Evolutionary conservation across 2,797 vertebrate species (phyloP), one percentile per base, ranked within the genome.

Genomic region (Lepilemur ruficaudatus): DNA sequence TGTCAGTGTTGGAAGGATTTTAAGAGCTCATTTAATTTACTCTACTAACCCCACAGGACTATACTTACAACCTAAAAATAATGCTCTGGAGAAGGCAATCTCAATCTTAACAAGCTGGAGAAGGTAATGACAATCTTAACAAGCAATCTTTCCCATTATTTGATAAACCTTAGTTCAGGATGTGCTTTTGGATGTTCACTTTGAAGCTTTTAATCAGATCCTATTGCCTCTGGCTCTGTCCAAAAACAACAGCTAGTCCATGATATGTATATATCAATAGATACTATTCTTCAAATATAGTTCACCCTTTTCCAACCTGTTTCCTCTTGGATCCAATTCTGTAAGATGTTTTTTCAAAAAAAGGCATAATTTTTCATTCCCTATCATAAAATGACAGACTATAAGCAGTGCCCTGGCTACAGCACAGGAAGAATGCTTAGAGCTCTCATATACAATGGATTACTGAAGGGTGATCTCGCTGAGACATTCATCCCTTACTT

Each of bases 281-380:
- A 65, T 18, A n/a, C 32, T 18, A n/a, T 32, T 65, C 63, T n/a
- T 65, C 63, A n/a, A 65, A 65, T n/a, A 11, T 20, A 52, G 30
- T 38, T 55, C 32, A 55, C 22, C n/a, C 52, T 79, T 79, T 55
- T 38, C 76, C 8, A 25, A 35, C 8, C 63, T 72, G 13, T 32
- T 79, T 85, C 55, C 22, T 81, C 57, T 93, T 52, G 28, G 48
- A 50, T 96, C n/a, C 63, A 92, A 65, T 89, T 89, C 61, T 87
- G 72, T 32, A 69, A 88, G 84, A 72, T 79, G 17, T 35, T 67
- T 67, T 67, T 22, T n/a, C 35, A 38, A 69, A 69, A 30, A 57
- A 30, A 67, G 20, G 13, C n/a, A 75, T 17, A 88, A 28, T 20
- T 85, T 91, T 89, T 80, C 89, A 80, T 2, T 78, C 35, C 23